A percentile compares a stretch with the other conserved stretches of the same genome.
Evolutionary conservation across 2,113 vertebrate genomes (phyloP).

Genomic region (Urocynchramus pylzowi): DNA sequence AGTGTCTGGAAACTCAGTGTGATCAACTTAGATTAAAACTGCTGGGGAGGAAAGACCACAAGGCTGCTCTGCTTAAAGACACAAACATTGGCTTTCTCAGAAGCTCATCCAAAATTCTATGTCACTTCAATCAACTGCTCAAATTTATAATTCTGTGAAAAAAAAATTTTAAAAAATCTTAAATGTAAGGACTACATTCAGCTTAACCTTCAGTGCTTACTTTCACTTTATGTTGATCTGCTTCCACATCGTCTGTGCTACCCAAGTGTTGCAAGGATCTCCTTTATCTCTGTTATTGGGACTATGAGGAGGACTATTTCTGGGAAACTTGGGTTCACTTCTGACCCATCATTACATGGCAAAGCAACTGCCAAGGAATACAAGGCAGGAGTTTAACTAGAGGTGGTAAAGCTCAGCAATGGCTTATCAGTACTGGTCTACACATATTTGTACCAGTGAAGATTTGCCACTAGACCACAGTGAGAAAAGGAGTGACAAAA

Average conservation of each 20-base stretch:
- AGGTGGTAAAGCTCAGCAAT: background rate
- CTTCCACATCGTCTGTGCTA: background rate
- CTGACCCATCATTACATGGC: background rate
- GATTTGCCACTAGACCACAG: background rate
- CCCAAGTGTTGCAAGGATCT: background rate
- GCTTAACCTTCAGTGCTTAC: background rate
- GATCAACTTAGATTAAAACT: background rate
- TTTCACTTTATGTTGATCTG: background rate
- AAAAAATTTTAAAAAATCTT: background rate
- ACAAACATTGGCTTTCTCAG: background rate
- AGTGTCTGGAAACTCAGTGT: background rate
- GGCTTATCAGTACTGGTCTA: background rate
- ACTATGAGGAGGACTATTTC: background rate
- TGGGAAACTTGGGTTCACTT: background rate
- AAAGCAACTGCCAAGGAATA: background rate
- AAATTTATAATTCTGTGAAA: background rate
- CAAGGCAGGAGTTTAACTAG: background rate
- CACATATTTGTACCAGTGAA: background rate
- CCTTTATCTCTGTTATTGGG: background rate
- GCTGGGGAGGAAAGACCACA: background rate
- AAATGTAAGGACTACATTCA: background rate
- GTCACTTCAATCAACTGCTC: background rate
- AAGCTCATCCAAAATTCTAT: background rate
- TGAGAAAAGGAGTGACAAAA: background rate
- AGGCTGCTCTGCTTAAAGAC: background rate